phyloP scores from a whole-genome alignment of 2,888 invertebrate species.

The Chromoteleia sp. region DNA sequence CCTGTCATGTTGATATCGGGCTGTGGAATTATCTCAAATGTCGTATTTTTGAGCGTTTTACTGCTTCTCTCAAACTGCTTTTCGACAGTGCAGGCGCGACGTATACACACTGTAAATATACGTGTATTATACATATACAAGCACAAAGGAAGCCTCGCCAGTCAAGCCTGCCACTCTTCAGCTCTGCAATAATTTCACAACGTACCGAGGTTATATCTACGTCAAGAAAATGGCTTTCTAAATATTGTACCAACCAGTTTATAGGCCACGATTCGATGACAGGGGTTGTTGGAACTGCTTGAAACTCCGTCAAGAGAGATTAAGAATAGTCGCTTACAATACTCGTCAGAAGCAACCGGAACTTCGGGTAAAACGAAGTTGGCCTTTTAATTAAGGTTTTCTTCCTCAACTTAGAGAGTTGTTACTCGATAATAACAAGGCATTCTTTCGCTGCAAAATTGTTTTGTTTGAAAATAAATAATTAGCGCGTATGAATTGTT shows the following conservation, averaged over 20 bases:
- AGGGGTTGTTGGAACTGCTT: constrained; percentile 61
- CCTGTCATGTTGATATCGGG: constrained; percentile 83
- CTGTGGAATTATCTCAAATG: constrained; percentile 82
- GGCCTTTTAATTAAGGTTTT: constrained; percentile 69
- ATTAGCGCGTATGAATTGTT: constrained; percentile 30
- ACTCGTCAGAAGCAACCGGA: constrained; percentile 55
- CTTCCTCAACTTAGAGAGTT: constrained; percentile 18
- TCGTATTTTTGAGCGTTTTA: constrained; percentile 81
- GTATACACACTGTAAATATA: constrained; percentile 64
- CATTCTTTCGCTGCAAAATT: constrained; percentile 35
- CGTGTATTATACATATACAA: constrained; percentile 54
- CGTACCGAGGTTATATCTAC: constrained; percentile 72
- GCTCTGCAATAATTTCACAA: constrained; percentile 77
- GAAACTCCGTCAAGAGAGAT: constrained; percentile 67
- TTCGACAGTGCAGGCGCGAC: constrained; percentile 65
- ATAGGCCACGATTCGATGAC: constrained; percentile 70
- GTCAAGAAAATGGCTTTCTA: constrained; percentile 74
- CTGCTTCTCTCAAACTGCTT: constrained; percentile 68
- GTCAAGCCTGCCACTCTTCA: constrained; percentile 75
- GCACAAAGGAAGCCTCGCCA: constrained; percentile 55
- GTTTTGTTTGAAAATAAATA: constrained; percentile 18
- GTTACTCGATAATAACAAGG: constrained; percentile 48
- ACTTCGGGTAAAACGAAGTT: constrained; percentile 58
- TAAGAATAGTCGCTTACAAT: constrained; percentile 70
- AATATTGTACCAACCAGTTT: constrained; percentile 76